phyloP scores from a whole-genome alignment of 2,113 vertebrate species.

The Prionailurus bengalensis region DNA sequence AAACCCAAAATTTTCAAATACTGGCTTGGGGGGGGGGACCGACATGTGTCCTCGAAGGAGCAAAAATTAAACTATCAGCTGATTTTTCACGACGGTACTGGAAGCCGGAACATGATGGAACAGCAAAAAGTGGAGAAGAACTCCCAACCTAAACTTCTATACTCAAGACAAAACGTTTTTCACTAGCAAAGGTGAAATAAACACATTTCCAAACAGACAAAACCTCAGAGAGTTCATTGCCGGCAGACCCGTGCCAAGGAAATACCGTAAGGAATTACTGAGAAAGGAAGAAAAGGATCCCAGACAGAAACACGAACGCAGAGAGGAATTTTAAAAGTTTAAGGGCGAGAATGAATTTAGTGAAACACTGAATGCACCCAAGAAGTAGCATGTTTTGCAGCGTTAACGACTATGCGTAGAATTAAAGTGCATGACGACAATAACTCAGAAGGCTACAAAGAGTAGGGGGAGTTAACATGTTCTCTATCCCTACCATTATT shows the following conservation, averaged over 20 bases:
- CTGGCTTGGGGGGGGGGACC: background rate
- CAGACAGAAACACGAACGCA: background rate
- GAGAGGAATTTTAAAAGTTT: background rate
- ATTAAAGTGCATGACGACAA: background rate
- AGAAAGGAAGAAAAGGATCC: background rate
- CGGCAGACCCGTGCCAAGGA: background rate
- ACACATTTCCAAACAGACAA: background rate
- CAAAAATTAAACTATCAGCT: background rate
- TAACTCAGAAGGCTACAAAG: background rate
- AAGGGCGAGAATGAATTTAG: background rate
- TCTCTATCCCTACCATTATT: background rate
- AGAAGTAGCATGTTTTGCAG: background rate
- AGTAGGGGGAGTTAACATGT: background rate
- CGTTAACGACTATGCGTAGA: background rate
- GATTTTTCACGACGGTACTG: background rate
- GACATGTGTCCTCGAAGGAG: background rate
- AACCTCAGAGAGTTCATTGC: background rate
- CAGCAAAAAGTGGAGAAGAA: background rate
- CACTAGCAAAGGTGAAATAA: background rate
- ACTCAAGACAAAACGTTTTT: background rate
- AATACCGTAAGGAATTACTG: background rate
- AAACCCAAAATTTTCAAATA: background rate
- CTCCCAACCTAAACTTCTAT: background rate
- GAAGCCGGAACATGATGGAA: background rate
- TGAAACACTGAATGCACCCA: background rate